phyloP scores from a whole-genome alignment of 2,888 invertebrate species.

The Pseudanteris insignis region DNA sequence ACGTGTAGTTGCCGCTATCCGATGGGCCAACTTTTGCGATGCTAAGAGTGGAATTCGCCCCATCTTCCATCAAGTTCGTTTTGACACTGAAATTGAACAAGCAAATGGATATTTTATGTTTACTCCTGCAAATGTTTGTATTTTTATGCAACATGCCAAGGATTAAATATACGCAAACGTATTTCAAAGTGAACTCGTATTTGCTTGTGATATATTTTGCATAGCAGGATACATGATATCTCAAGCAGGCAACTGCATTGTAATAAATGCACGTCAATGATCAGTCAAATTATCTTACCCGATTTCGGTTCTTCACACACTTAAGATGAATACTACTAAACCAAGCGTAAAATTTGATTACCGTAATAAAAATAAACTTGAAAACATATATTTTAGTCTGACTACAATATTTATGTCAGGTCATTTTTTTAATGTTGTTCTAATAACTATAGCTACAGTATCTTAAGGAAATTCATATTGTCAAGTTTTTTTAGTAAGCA shows the following conservation, averaged over 20 bases:
- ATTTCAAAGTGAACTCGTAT: constrained; percentile 19
- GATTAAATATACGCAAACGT: constrained; percentile 11
- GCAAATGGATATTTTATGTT: constrained; percentile 37
- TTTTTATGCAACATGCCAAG: constrained; percentile 2
- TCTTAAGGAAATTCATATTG: no score
- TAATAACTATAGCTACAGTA: no score
- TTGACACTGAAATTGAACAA: constrained; percentile 63
- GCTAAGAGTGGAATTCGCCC: constrained; percentile 68
- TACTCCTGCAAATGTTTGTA: constrained; percentile 20
- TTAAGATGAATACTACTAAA: no score
- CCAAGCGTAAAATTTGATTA: no score
- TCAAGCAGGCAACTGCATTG: constrained; percentile 8
- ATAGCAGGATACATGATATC: constrained; percentile 14
- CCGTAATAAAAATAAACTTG: no score
- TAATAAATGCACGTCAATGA: no score
- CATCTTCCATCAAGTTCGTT: constrained; percentile 68
- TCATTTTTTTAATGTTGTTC: no score
- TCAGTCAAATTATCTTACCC: no score
- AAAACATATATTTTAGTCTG: no score
- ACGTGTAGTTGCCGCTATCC: constrained; percentile 69
- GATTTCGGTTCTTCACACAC: no score
- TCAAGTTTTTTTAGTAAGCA: no score
- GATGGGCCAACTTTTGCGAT: constrained; percentile 67
- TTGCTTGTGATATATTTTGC: constrained; percentile 15
- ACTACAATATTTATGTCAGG: no score